Conservation (phyloP, 2,797 vertebrate genomes). For the Lithobates pipiens region DNA sequence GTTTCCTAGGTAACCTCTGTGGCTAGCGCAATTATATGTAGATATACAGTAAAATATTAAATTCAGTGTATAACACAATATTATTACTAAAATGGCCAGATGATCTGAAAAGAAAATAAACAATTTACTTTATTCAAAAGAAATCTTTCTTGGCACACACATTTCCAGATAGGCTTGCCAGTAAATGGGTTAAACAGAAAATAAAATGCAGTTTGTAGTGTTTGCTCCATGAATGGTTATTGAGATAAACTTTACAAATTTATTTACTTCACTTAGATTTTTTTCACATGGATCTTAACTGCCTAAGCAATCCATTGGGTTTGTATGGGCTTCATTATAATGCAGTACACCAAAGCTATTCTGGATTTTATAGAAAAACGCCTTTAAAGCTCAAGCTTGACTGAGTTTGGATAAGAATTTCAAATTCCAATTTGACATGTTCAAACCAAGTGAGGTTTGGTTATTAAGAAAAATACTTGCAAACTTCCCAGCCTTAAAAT, state of each 20-base stretch:
- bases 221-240: constrained; percentile 38
- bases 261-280: constrained; percentile 24
- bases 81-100: not conserved
- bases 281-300: constrained; percentile 40
- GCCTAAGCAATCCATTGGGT: constrained; percentile 45
- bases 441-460: constrained; percentile 48
- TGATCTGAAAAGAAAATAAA: not conserved
- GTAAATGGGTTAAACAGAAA: constrained; percentile 37
- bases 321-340: constrained; percentile 54
- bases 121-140: not conserved
- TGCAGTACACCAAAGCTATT: constrained; percentile 54
- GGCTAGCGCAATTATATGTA: too few relatives aligned
- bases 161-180: constrained; percentile 5
- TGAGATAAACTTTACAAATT: constrained; percentile 52
- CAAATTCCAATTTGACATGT: constrained; percentile 56
- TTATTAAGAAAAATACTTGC: constrained; percentile 50
- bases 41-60: not conserved
- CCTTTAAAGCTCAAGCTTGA: constrained; percentile 54
- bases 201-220: constrained; percentile 43
- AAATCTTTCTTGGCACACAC: not conserved
- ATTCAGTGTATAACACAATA: not conserved
- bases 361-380: constrained; percentile 49
- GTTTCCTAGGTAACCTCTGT: too few relatives aligned
- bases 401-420: constrained; percentile 56
- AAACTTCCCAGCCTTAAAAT: constrained; percentile 53